phyloP scores from a whole-genome alignment of 2,113 vertebrate species.

The Polypterus senegalus region DNA sequence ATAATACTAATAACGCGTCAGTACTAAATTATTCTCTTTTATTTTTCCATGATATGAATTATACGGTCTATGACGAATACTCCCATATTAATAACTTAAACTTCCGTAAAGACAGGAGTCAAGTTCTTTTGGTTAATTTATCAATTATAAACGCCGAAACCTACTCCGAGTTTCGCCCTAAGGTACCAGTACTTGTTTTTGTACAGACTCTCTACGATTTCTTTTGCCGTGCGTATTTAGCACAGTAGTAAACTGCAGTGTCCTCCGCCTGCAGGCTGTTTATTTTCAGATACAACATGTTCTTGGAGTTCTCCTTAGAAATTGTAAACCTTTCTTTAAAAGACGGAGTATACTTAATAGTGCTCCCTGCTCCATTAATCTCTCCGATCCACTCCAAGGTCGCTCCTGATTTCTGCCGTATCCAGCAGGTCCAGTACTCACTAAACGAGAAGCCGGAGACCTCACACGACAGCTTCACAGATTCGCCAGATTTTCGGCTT shows the following conservation, averaged over 20 bases:
- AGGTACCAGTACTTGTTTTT: background rate
- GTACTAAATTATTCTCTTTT: too few species aligned
- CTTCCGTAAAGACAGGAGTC: too few species aligned
- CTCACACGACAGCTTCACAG: conserved; percentile 22
- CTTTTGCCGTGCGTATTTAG: background rate
- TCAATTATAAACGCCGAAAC: too few species aligned
- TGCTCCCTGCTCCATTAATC: conserved; percentile 15
- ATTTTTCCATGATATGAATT: too few species aligned
- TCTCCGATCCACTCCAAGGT: conserved; percentile 23
- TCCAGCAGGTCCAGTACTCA: conserved; percentile 17
- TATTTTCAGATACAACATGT: conserved; percentile 16
- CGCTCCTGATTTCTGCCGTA: conserved; percentile 17
- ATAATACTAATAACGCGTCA: too few species aligned
- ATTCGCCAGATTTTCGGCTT: conserved; percentile 4
- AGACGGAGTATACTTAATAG: conserved; percentile 3
- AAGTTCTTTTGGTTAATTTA: too few species aligned
- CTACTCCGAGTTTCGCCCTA: too few species aligned
- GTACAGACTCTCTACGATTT: accelerated
- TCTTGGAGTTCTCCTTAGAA: conserved; percentile 17
- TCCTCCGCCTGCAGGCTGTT: conserved; percentile 26
- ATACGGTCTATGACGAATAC: too few species aligned
- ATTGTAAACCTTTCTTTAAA: conserved; percentile 21
- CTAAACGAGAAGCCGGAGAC: conserved; percentile 21
- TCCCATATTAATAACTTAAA: too few species aligned
- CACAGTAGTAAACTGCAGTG: conserved; percentile 33